Evolutionary conservation across 2,888 invertebrate genomes (phyloP).

Genomic region (Pharmacophagus antenor): DNA sequence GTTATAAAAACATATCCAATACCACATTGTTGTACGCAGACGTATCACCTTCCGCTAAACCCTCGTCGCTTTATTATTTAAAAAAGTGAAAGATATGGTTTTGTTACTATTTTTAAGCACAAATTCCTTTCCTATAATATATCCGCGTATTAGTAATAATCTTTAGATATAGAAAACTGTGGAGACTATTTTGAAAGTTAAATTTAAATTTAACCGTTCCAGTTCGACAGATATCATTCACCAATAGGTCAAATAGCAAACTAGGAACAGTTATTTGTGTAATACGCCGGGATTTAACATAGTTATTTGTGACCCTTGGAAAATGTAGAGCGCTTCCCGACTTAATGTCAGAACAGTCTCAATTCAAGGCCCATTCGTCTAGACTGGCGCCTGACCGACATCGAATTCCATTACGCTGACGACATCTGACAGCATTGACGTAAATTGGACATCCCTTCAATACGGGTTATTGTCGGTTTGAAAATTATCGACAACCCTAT

Average conservation of each 20-base stretch:
- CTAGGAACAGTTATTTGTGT: slow-evolving; percentile 9
- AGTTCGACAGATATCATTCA: background rate
- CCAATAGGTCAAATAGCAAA: background rate
- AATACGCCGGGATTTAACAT: background rate
- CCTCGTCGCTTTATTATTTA: no score
- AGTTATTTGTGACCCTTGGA: slow-evolving; percentile 21
- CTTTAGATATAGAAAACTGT: no score
- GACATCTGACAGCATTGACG: slow-evolving; percentile 38
- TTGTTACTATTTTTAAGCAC: no score
- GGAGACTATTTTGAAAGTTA: no score
- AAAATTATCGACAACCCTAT: slow-evolving; percentile 21
- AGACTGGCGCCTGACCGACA: slow-evolving; percentile 40
- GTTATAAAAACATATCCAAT: no score
- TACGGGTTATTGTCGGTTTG: slow-evolving; percentile 4
- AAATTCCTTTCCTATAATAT: no score
- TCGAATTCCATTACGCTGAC: slow-evolving; percentile 32
- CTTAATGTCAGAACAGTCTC: slow-evolving; percentile 14
- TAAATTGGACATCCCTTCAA: slow-evolving; percentile 28
- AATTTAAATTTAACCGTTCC: background rate
- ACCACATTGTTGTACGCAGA: no score
- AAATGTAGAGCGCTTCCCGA: slow-evolving; percentile 19
- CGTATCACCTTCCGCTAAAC: no score
- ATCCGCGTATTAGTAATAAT: no score
- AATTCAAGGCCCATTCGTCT: slow-evolving; percentile 38
- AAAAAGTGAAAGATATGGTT: no score